These are phyloP conservation scores for Ctenopoma multispine DNA, from an alignment of 2,797 vertebrate genomes.

Conservation along the genomic window DNA sequence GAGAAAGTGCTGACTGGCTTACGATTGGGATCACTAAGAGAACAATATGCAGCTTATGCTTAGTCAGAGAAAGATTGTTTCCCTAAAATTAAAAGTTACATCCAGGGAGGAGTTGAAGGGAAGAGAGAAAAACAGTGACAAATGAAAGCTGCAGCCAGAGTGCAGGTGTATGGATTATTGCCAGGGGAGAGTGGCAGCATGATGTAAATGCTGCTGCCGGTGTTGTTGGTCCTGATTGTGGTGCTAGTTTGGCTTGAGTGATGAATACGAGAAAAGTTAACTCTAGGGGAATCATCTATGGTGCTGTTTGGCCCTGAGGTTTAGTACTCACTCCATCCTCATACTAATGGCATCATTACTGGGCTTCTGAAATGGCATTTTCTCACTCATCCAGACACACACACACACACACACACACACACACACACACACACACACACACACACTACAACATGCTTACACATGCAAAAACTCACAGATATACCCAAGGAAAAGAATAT, in stretches of 20 bases:
- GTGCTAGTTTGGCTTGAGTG: slow-evolving; percentile 49
- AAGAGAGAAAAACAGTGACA: slow-evolving; percentile 24
- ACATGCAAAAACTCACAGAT: slow-evolving; percentile 13
- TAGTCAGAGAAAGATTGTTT: slow-evolving; percentile 70
- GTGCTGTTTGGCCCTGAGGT: slow-evolving; percentile 63
- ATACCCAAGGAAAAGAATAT: slow-evolving; percentile 5
- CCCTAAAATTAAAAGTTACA: slow-evolving; percentile 65
- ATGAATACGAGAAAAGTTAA: slow-evolving; percentile 57
- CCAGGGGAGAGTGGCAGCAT: slow-evolving; percentile 39
- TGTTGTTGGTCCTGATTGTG: slow-evolving; percentile 42
- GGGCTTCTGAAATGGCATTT: slow-evolving; percentile 51
- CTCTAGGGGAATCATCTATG: slow-evolving; percentile 58
- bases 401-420: not conserved
- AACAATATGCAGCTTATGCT: slow-evolving; percentile 69
- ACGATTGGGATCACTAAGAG: slow-evolving; percentile 64
- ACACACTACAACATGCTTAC: not conserved
- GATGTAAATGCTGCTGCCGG: slow-evolving; percentile 43
- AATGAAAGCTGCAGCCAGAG: slow-evolving; percentile 35
- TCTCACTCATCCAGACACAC: slow-evolving; percentile 14
- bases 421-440: too few species aligned
- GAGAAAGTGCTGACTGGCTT: slow-evolving; percentile 72
- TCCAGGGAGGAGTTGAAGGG: slow-evolving; percentile 24
- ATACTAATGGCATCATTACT: slow-evolving; percentile 68
- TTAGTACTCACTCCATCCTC: slow-evolving; percentile 49
- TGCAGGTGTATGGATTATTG: slow-evolving; percentile 60